Conservation (phyloP, 2,113 vertebrate genomes). For the Larimichthys crocea region DNA sequence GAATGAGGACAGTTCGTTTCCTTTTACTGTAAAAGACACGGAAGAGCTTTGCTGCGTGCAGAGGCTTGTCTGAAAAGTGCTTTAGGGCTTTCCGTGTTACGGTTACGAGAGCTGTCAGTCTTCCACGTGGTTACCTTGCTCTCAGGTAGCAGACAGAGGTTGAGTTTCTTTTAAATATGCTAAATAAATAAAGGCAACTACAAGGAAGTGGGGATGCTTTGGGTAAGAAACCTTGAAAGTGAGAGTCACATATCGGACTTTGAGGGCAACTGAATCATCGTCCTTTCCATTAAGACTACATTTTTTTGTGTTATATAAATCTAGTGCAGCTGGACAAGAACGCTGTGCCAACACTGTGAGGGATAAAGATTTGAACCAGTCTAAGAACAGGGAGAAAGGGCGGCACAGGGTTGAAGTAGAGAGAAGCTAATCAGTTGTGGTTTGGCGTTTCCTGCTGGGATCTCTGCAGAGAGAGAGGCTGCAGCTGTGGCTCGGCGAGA, state of each 20-base stretch:
- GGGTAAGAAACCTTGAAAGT: slow-evolving; percentile 15
- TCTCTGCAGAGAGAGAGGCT: slow-evolving; percentile 36
- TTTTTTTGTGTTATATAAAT: slow-evolving; percentile 30
- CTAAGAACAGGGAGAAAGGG: neutral
- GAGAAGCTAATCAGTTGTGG: slow-evolving; percentile 63
- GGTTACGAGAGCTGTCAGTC: neutral
- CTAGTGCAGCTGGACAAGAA: slow-evolving; percentile 24
- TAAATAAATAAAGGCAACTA: slow-evolving; percentile 2
- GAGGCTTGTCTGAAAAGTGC: neutral
- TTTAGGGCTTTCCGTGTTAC: neutral
- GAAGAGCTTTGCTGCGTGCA: neutral
- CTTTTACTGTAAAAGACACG: neutral
- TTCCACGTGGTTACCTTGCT: neutral
- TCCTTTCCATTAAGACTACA: neutral
- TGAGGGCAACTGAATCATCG: neutral
- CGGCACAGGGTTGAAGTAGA: slow-evolving; percentile 22
- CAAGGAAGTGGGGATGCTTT: neutral
- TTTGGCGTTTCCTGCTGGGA: slow-evolving; percentile 67
- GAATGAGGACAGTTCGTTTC: neutral
- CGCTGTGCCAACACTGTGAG: slow-evolving; percentile 8
- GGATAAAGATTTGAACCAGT: neutral
- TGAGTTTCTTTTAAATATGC: neutral
- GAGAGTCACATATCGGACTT: neutral
- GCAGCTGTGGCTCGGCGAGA: slow-evolving; percentile 51
- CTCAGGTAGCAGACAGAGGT: neutral